phyloP scores from a whole-genome alignment of 2,888 invertebrate species.

The Schizaphis graminum region DNA sequence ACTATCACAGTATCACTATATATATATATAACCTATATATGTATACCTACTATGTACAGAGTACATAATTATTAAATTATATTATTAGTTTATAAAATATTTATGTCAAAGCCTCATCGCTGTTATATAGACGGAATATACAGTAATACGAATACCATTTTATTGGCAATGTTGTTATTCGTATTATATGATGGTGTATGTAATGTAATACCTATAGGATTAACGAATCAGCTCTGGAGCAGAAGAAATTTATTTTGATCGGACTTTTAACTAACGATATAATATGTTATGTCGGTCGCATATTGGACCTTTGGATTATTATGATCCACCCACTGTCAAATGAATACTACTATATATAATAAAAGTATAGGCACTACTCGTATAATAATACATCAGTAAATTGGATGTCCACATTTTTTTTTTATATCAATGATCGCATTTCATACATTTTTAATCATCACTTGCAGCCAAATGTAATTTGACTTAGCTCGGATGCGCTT shows the following conservation, averaged over 20 bases:
- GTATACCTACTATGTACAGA: background rate
- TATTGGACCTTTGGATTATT: background rate
- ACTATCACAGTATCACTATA: background rate
- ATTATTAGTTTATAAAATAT: background rate
- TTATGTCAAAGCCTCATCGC: background rate
- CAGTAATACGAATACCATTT: background rate
- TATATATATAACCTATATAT: background rate
- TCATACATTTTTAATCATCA: background rate
- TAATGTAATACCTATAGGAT: background rate
- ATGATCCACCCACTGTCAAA: background rate
- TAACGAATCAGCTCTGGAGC: background rate
- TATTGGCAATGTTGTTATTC: background rate
- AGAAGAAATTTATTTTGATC: background rate
- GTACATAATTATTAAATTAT: too few species aligned
- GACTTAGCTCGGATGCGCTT: background rate
- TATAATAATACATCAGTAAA: background rate
- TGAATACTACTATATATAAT: background rate
- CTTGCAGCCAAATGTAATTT: background rate
- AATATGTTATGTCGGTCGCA: background rate
- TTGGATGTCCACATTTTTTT: background rate
- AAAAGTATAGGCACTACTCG: background rate
- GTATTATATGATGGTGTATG: background rate
- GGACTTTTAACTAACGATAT: background rate
- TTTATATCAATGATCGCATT: background rate
- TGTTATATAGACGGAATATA: background rate